Conservation (phyloP, 2,888 invertebrate genomes). For the Cryptocephalus moraei region DNA sequence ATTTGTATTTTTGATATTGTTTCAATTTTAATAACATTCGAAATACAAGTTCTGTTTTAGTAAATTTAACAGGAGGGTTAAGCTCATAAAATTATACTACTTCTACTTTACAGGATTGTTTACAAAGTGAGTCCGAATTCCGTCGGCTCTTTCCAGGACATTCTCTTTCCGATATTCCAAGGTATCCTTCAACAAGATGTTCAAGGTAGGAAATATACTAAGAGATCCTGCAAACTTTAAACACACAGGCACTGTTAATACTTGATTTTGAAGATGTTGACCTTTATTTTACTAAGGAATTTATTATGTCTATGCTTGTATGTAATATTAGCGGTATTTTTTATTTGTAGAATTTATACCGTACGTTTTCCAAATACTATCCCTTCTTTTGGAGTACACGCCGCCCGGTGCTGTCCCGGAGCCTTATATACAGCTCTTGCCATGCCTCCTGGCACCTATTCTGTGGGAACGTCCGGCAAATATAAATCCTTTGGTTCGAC, state of each 20-base stretch:
- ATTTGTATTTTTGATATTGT: too few species aligned
- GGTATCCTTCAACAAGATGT: slow-evolving; percentile 89
- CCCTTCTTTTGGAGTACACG: slow-evolving; percentile 71
- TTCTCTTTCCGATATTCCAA: slow-evolving; percentile 91
- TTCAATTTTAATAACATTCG: too few species aligned
- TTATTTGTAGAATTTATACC: slow-evolving; percentile 81
- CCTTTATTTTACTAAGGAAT: too few species aligned
- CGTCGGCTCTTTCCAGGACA: slow-evolving; percentile 81
- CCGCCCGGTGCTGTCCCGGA: slow-evolving; percentile 53
- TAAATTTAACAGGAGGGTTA: neutral
- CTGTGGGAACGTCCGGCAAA: slow-evolving; percentile 93
- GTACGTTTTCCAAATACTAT: slow-evolving; percentile 95
- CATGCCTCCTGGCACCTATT: slow-evolving; percentile 78
- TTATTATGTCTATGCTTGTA: neutral
- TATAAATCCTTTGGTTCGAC: slow-evolving; percentile 84
- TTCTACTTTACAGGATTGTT: slow-evolving; percentile 52
- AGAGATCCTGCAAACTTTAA: too few species aligned
- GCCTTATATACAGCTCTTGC: slow-evolving; percentile 81
- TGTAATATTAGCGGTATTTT: neutral
- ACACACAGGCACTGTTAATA: neutral
- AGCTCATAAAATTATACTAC: neutral
- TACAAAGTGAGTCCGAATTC: slow-evolving; percentile 72
- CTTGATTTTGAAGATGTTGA: neutral
- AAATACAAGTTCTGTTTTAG: too few species aligned
- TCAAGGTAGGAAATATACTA: slow-evolving; percentile 48